A percentile compares a stretch with the other conserved stretches of the same genome.
Conservation (phyloP, 35 echinoderm and acorn worm species). For the Anneissia japonica region DNA sequence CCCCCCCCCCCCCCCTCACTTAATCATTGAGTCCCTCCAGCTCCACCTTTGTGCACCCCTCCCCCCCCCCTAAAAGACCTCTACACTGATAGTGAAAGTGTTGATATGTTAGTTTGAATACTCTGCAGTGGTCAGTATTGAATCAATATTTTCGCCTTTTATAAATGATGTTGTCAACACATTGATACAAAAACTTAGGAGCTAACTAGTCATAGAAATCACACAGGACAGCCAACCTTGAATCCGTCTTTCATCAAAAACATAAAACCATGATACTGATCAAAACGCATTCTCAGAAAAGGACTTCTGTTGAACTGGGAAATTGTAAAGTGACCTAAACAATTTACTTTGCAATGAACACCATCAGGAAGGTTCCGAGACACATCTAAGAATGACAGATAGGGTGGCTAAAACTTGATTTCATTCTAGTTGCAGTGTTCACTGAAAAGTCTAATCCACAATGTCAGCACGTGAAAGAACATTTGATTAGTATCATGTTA, state of each 20-base stretch:
- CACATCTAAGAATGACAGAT: background rate
- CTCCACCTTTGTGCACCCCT: too few relatives aligned
- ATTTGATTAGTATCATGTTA: background rate
- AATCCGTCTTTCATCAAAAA: background rate
- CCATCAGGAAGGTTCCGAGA: background rate
- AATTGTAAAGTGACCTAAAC: background rate
- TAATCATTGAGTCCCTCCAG: too few relatives aligned
- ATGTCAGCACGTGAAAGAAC: background rate
- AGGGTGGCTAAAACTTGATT: background rate
- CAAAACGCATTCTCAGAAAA: background rate
- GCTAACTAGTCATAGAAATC: background rate
- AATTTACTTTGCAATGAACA: background rate
- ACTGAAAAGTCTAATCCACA: background rate
- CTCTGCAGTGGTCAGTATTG: too few relatives aligned
- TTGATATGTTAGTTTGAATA: too few relatives aligned
- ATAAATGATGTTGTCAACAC: background rate
- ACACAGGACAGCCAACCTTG: background rate
- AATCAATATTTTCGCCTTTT: too few relatives aligned
- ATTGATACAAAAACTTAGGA: background rate
- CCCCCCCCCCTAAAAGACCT: too few relatives aligned
- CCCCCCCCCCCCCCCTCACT: too few relatives aligned
- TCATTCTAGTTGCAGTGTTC: background rate
- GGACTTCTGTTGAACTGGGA: background rate
- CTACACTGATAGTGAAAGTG: too few relatives aligned
- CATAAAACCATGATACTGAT: background rate